These are phyloP conservation scores for Pipistrellus pygmaeus DNA, from an alignment of 2,797 vertebrate species.

Conservation along the genomic window DNA sequence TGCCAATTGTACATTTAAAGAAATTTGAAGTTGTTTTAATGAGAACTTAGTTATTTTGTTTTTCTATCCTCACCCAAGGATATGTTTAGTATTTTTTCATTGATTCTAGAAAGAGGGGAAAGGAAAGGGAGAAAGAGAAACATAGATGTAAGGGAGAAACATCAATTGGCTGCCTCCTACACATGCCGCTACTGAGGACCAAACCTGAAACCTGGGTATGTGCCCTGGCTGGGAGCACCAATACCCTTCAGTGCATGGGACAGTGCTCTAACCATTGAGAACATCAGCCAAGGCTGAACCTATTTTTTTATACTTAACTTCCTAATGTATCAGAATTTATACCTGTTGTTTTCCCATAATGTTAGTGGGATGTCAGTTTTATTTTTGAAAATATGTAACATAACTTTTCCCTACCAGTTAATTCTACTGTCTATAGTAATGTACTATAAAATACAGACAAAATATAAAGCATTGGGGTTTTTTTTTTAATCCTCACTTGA, in stretches of 20 bases:
- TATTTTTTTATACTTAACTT: slow-evolving; percentile 42
- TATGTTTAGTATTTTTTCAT: neutral
- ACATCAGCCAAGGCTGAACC: neutral
- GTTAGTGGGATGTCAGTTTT: slow-evolving; percentile 38
- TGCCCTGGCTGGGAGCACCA: neutral
- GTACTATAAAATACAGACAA: slow-evolving; percentile 57
- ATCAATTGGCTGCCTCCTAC: neutral
- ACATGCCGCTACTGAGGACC: neutral
- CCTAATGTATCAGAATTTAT: slow-evolving; percentile 30
- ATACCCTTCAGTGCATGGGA: neutral
- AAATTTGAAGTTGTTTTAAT: slow-evolving; percentile 59
- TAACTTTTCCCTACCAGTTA: slow-evolving; percentile 32
- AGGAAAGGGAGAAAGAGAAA: neutral
- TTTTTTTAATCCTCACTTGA: neutral
- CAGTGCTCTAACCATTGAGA: neutral
- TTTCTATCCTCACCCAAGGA: neutral
- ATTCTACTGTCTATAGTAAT: slow-evolving; percentile 51
- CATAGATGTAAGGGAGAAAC: neutral
- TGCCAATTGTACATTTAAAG: slow-evolving; percentile 57
- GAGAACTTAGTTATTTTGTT: neutral
- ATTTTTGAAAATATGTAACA: slow-evolving; percentile 63
- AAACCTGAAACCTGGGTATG: neutral
- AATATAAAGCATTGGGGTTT: slow-evolving; percentile 68
- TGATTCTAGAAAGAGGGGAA: neutral
- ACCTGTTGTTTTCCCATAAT: slow-evolving; percentile 40